phyloP scores from a whole-genome alignment of 1,140 invertebrate genomes.

The Teleogryllus occipitalis region DNA sequence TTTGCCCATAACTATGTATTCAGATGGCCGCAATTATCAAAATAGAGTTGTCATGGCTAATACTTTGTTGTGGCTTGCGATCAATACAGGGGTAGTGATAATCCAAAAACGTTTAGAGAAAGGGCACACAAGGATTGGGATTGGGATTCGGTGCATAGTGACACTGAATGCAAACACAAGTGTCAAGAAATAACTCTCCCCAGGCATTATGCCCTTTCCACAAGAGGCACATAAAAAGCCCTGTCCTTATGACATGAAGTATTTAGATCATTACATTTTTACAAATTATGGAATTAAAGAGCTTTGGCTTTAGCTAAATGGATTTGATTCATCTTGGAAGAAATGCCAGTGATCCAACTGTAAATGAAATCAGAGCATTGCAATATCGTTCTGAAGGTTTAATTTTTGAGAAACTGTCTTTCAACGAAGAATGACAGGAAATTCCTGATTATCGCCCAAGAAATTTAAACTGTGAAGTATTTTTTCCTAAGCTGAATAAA shows the following conservation, averaged over 20 bases:
- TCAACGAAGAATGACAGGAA: no score
- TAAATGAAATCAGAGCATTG: no score
- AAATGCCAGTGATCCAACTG: no score
- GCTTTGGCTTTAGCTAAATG: no score
- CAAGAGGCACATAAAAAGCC: not conserved
- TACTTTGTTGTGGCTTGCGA: not conserved
- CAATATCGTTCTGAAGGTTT: no score
- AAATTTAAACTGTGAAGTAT: no score
- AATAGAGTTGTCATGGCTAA: not conserved
- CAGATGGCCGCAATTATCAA: constrained; percentile 3
- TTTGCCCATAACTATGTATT: not conserved
- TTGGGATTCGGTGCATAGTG: not conserved
- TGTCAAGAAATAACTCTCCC: not conserved
- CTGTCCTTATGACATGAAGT: not conserved
- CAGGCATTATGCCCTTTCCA: not conserved
- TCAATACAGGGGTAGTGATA: constrained; percentile 6
- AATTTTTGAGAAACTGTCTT: no score
- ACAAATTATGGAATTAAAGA: no score
- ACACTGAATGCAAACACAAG: not conserved
- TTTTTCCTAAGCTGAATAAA: no score
- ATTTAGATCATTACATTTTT: not conserved
- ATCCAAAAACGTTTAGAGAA: not conserved
- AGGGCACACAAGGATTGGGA: not conserved
- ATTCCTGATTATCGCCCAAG: no score
- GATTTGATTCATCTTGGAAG: no score